Conservation (phyloP, 2,888 invertebrate species). For the Gymnosoma rotundatum region DNA sequence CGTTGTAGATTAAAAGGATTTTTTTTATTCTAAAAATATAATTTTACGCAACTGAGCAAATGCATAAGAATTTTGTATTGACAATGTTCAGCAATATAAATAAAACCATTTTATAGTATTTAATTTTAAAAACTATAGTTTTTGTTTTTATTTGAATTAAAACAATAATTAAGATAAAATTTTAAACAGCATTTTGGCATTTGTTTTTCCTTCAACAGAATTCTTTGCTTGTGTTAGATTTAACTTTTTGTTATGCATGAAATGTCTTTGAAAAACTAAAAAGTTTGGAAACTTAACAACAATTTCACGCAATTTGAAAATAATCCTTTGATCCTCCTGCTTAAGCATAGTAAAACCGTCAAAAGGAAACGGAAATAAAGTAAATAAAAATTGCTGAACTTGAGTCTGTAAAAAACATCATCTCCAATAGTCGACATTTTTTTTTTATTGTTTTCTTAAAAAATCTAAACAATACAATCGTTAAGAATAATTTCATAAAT, state of each 20-base stretch:
- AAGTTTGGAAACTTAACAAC: constrained; percentile 56
- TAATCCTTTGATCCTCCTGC: constrained; percentile 80
- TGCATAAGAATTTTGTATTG: constrained; percentile 6
- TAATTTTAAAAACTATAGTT: too few relatives aligned
- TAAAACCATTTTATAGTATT: not conserved
- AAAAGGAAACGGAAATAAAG: constrained; percentile 53
- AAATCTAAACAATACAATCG: constrained; percentile 19
- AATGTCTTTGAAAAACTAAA: constrained; percentile 25
- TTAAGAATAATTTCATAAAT: constrained; percentile 28
- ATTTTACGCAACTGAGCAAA: constrained; percentile 8
- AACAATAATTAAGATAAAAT: too few relatives aligned
- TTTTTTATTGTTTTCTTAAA: constrained; percentile 23
- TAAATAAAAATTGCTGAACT: constrained; percentile 46
- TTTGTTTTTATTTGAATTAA: too few relatives aligned
- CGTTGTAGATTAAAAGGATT: constrained; percentile 4
- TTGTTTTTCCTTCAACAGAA: not conserved
- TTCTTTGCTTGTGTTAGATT: not conserved
- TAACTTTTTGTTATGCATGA: constrained; percentile 64
- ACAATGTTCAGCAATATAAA: not conserved
- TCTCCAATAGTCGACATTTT: constrained; percentile 35
- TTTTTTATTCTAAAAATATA: not conserved
- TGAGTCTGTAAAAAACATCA: constrained; percentile 32
- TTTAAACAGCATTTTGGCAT: too few relatives aligned
- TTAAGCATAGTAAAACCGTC: constrained; percentile 66
- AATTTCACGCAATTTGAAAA: constrained; percentile 80